These are phyloP conservation scores for Nanger granti DNA, from an alignment of 2,113 vertebrate species.

Conservation along the genomic window DNA sequence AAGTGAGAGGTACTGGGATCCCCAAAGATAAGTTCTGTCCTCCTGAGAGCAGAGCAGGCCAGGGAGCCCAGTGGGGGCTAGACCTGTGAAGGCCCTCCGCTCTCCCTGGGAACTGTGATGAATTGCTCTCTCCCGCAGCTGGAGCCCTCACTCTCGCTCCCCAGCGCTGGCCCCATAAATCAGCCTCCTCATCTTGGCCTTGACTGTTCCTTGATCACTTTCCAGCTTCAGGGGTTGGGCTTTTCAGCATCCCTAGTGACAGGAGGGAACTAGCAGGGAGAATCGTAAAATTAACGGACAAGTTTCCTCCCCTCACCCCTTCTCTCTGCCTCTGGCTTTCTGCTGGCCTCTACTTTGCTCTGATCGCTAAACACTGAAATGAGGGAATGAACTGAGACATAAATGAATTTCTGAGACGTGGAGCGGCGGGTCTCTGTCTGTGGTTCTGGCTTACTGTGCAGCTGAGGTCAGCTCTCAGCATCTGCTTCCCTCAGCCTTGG, in stretches of 20 bases:
- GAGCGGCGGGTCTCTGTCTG: background rate
- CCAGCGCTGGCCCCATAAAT: background rate
- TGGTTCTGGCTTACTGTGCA: background rate
- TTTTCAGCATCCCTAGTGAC: background rate
- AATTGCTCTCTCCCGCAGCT: background rate
- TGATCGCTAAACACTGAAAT: background rate
- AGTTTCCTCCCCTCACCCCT: background rate
- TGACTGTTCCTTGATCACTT: slow-evolving; percentile 8
- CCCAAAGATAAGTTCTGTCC: background rate
- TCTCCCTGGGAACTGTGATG: background rate
- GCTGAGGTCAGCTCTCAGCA: background rate
- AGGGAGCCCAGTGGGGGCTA: background rate
- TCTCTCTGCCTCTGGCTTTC: background rate
- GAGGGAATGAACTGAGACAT: background rate
- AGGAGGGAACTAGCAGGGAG: background rate
- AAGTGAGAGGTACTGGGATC: background rate
- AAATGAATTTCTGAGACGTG: fast-evolving
- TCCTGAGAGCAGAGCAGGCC: background rate
- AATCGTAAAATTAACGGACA: background rate
- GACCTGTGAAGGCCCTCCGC: background rate
- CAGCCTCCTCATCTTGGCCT: background rate
- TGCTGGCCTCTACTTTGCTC: background rate
- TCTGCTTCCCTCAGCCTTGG: background rate
- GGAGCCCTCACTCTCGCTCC: background rate
- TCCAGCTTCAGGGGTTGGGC: background rate